Percentiles rank a stretch among this genome's conserved stretches.
These are phyloP conservation scores for Cosmorhoe ocellata DNA, from an alignment of 2,888 invertebrate species.

Conservation along the genomic window DNA sequence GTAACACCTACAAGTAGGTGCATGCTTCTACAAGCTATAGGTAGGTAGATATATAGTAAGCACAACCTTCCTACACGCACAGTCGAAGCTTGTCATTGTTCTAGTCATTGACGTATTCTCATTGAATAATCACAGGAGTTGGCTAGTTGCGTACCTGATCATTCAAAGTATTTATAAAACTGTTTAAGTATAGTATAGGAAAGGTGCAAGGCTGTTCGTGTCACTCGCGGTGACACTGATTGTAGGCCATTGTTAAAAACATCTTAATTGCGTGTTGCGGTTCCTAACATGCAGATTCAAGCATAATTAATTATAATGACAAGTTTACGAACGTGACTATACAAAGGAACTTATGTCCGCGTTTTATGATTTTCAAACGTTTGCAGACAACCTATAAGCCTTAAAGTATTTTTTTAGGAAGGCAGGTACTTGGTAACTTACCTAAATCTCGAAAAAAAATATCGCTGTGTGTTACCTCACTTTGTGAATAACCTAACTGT, in stretches of 20 bases:
- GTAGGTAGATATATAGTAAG: conserved; percentile 9
- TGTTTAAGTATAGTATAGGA: conserved; percentile 51
- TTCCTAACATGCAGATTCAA: conserved; percentile 19
- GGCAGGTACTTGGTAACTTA: too few species aligned
- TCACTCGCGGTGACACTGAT: conserved; percentile 34
- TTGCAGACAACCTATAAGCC: conserved; percentile 3
- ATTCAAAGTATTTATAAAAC: conserved; percentile 57
- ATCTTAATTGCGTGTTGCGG: conserved; percentile 22
- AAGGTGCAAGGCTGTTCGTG: conserved; percentile 58
- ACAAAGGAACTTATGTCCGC: conserved; percentile 26
- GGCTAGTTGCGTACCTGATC: conserved; percentile 42
- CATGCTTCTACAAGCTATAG: conserved; percentile 26
- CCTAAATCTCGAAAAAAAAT: too few species aligned
- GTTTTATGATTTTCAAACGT: neutral
- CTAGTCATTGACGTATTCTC: conserved; percentile 61
- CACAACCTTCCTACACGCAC: conserved; percentile 49
- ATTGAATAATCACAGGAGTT: conserved; percentile 58
- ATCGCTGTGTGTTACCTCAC: too few species aligned
- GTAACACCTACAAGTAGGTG: conserved; percentile 57
- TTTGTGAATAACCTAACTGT: too few species aligned
- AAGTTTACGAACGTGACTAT: conserved; percentile 31
- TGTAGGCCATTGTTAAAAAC: conserved; percentile 31
- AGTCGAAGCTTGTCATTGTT: conserved; percentile 64
- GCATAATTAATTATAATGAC: conserved; percentile 22
- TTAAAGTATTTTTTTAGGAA: too few species aligned